Evolutionary conservation across 2,888 invertebrate genomes (phyloP), one percentile per base, ranked within the genome.

Genomic region (Campoplex nolae): DNA sequence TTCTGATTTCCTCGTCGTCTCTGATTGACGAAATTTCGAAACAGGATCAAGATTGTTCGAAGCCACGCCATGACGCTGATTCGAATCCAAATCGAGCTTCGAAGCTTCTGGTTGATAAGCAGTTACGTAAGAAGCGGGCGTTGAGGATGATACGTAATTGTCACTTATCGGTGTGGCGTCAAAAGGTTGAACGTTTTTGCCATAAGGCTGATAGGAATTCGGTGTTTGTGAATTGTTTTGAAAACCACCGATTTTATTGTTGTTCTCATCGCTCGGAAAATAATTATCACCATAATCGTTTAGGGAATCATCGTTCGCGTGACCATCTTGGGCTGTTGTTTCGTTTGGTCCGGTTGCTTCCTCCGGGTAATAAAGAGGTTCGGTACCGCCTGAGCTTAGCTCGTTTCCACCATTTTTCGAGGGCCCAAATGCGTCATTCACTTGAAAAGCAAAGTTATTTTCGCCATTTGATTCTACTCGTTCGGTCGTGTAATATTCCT

Each of bases 161-260:
- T 93, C 93, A 51, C 88, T 91, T 42, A 94, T 93, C 3, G 95
- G 94, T 3, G 93, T 93, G 7, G 93, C 95, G 70, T 93, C 95
- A 8, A 95, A 90, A 2, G 95, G 95, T 90, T 95, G 95, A 0
- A 95, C 95, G 38, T 95, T 94, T 35, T 94, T 94, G 0, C 95
- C 95, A 74, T 96, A 96, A 9, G 95, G 95, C 62, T 92, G 89
- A 35, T 94, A 93, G 51, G 94, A 93, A 73, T 89, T 83, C 4
- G 93, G 88, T 1, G 80, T 65, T 77, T 54, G 16, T 16, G 95
- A 95, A 88, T 95, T 95, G 87, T 95, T 95, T 87, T 95, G 95
- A 90, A 94, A 93, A 3, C 92, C 93, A 0, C 93, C 93, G 32
- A 93, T 91, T 71, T 91, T 92, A 35, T 89, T 90, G 58, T 88